Evolutionary conservation across 2,888 invertebrate species (phyloP), one percentile per base, ranked within the genome.

Genomic region (Parasteatoda lunata): DNA sequence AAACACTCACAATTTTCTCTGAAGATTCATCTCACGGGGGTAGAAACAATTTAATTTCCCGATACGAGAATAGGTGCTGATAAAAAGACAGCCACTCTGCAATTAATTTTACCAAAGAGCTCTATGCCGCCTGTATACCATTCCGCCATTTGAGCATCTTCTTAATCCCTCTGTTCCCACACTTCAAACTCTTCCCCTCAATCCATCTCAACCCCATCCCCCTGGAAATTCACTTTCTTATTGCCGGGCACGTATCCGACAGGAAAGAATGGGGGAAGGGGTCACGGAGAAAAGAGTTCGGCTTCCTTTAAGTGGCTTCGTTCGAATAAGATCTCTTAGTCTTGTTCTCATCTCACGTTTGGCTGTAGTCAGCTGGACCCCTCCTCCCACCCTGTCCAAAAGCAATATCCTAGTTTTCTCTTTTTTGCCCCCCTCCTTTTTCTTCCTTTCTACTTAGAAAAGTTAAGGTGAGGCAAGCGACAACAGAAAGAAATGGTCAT

Each of bases 291-390:
- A 66, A 49, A 76, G 77, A 77, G 15, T 69, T 78, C 69, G 66
- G 75, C 75, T 75, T 81, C 75, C 75, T 81, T 81, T 81, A 81
- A 81, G 81, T 81, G 81, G 81, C 81, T 66, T 81, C 81, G 75
- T 75, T 81, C 75, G 81, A 81, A 75, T 81, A 75, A 75, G 81
- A 81, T 81, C 81, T 52, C 54, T 81, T 59, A 69, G 75, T 81
- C 81, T 69, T 81, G 81, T 75, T 81, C 81, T 75, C 81, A 68
- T 59, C 68, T 81, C 81, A 84, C 83, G 83, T 84, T 84, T 84
- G 77, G 45, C 71, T 65, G 54, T 77, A 77, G 71, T 84, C 83
- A 84, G 77, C 83, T 72, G 30, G 30, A 30, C 30, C 30, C 30
- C 30, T 30, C 30, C 30, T 30, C 2, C 51, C 47, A 75, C 54